Evolutionary conservation across 2,888 invertebrate species (phyloP).

Genomic region (Scrobipalpa atriplicella): DNA sequence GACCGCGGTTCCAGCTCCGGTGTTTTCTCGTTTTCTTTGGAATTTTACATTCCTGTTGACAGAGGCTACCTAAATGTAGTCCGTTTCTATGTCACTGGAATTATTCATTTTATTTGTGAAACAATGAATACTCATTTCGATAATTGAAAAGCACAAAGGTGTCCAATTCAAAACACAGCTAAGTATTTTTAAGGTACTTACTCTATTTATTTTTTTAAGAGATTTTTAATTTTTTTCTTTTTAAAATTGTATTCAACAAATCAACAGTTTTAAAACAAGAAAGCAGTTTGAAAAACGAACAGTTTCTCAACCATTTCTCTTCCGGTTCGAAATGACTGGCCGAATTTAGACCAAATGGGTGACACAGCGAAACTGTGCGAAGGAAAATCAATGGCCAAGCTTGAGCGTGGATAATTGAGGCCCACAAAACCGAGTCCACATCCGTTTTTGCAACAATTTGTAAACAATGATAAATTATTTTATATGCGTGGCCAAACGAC

Average conservation of each 20-base stretch:
- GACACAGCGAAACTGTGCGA: slow-evolving; percentile 33
- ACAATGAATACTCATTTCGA: too few relatives aligned
- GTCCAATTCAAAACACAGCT: too few relatives aligned
- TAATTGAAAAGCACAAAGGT: too few relatives aligned
- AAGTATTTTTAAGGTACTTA: too few relatives aligned
- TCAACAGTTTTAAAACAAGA: background rate
- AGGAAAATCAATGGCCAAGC: slow-evolving; percentile 34
- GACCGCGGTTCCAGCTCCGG: background rate
- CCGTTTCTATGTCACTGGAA: background rate
- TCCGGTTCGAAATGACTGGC: slow-evolving; percentile 20
- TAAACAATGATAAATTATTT: slow-evolving; percentile 32
- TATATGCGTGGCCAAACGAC: slow-evolving; percentile 23
- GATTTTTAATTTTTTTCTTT: too few relatives aligned
- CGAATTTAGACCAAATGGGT: slow-evolving; percentile 33
- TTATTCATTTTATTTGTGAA: too few relatives aligned
- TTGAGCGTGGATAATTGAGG: slow-evolving; percentile 34
- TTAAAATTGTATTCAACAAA: too few relatives aligned
- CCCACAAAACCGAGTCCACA: slow-evolving; percentile 24
- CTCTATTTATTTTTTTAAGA: too few relatives aligned
- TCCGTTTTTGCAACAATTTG: slow-evolving; percentile 31
- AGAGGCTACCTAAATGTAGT: background rate
- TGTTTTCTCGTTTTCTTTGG: slow-evolving; percentile 13
- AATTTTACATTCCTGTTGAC: slow-evolving; percentile 7
- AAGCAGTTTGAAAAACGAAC: background rate
- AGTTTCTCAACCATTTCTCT: background rate